These are phyloP conservation scores for Trematocara zebra DNA, from an alignment of 2,113 vertebrate species.

Conservation along the genomic window DNA sequence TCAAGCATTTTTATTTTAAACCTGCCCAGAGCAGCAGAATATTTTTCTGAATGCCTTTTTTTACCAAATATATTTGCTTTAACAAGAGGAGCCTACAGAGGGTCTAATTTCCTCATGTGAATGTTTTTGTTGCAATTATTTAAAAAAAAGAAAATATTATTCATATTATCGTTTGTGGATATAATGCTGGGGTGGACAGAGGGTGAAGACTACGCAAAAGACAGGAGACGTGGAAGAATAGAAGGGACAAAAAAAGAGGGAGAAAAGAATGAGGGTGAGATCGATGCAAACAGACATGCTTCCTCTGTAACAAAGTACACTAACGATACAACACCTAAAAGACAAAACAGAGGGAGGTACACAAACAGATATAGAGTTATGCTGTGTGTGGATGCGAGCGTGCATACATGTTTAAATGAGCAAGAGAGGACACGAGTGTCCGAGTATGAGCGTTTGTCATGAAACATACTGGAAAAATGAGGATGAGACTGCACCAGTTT, in stretches of 20 bases:
- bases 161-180: not conserved
- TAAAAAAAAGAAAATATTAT: not conserved
- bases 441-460: not conserved
- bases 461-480: not conserved
- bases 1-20: not conserved
- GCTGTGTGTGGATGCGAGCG: not conserved
- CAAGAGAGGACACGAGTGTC: not conserved
- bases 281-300: not conserved
- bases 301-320: not conserved
- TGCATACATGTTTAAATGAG: not conserved
- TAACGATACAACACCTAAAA: not conserved
- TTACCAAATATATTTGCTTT: rapidly evolving
- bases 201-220: not conserved
- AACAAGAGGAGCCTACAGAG: not conserved
- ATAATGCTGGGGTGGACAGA: not conserved
- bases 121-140: not conserved
- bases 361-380: not conserved
- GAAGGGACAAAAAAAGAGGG: not conserved
- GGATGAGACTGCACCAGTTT: not conserved
- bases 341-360: not conserved
- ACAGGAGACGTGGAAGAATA: not conserved
- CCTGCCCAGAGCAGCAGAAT: not conserved
- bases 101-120: not conserved
- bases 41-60: not conserved
- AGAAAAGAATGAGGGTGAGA: not conserved